Evolutionary conservation across 2,113 vertebrate genomes (phyloP).

Genomic region (Diphyllodes magnificus): DNA sequence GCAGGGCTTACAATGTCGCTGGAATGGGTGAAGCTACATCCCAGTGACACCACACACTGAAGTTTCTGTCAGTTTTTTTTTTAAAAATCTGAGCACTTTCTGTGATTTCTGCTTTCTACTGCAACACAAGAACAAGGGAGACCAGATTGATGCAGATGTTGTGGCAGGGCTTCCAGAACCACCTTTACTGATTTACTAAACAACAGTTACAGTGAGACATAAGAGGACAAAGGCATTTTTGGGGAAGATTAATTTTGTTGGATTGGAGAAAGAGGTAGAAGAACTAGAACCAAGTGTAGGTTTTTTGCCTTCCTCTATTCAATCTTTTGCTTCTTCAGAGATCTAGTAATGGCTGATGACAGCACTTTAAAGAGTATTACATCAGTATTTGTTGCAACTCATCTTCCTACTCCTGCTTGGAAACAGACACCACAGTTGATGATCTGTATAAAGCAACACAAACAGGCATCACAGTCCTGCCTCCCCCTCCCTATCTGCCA

Average conservation of each 20-base stretch:
- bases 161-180: not conserved
- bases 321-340: not conserved
- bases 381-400: not conserved
- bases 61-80: not conserved
- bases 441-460: not conserved
- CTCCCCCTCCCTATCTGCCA: not conserved
- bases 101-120: not conserved
- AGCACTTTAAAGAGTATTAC: not conserved
- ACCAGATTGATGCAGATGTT: not conserved
- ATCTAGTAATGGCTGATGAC: not conserved
- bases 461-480: not conserved
- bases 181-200: not conserved
- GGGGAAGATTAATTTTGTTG: not conserved
- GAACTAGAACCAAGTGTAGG: not conserved
- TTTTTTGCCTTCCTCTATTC: not conserved
- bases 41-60: not conserved
- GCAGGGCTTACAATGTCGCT: not conserved
- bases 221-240: not conserved
- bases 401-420: not conserved
- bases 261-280: not conserved
- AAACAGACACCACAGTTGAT: not conserved
- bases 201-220: not conserved
- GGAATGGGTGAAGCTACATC: not conserved
- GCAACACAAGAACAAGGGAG: not conserved
- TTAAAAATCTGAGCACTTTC: not conserved